Evolutionary conservation across 2,797 vertebrate genomes (phyloP).

Genomic region (Xiphorhynchus erythropygius): DNA sequence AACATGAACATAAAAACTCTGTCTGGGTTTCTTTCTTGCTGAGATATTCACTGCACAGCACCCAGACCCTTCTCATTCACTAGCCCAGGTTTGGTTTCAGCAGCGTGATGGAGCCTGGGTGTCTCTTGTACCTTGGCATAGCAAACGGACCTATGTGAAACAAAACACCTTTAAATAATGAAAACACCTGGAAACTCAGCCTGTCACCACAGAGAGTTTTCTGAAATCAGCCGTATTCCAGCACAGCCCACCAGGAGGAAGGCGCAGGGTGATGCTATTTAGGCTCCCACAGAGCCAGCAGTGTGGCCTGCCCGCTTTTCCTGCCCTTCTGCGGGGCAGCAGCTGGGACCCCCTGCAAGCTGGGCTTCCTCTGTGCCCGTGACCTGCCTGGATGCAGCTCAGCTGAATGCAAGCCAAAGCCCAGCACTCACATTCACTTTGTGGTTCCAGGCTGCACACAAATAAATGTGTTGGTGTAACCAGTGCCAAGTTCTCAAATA

Average conservation of each 20-base stretch:
- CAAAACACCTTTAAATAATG: neutral
- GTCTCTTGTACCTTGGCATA: neutral
- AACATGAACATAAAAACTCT: neutral
- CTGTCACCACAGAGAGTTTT: neutral
- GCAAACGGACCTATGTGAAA: neutral
- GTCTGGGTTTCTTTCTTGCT: neutral
- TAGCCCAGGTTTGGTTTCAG: neutral
- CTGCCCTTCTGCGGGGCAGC: neutral
- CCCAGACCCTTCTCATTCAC: neutral
- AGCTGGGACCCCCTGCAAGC: neutral
- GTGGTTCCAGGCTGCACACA: neutral
- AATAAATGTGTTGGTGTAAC: neutral
- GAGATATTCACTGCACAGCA: neutral
- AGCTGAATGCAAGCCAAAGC: neutral
- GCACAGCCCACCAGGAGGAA: neutral
- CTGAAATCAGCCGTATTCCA: neutral
- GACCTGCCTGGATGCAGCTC: neutral
- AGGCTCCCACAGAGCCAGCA: neutral
- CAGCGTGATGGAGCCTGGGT: accelerated
- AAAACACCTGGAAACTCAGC: neutral
- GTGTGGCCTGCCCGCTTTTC: neutral
- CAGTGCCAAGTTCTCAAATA: neutral
- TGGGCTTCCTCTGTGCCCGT: neutral
- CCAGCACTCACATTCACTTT: accelerated
- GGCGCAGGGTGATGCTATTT: neutral